Percentiles rank a stretch among this genome's conserved stretches.
Conservation (phyloP, 2,888 invertebrate species). For the Lasius fuliginosus region DNA sequence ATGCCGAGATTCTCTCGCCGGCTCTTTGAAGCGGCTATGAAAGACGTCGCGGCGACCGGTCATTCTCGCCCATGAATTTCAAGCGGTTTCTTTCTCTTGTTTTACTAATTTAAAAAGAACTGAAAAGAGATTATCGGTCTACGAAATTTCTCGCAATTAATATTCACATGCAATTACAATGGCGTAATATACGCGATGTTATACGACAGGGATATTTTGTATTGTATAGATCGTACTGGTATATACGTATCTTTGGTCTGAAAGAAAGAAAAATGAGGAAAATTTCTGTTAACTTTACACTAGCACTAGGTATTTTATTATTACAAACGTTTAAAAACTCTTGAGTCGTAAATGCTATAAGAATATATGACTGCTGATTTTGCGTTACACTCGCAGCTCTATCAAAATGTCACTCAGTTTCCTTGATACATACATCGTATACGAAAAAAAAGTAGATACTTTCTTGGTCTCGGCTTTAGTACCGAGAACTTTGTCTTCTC, state of each 20-base stretch:
- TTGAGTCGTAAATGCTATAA: background rate
- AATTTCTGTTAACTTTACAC: background rate
- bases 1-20: conserved; percentile 48
- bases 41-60: conserved; percentile 26
- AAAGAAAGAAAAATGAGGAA: background rate
- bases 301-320: background rate
- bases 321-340: background rate
- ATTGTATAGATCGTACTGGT: background rate
- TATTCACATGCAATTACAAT: background rate
- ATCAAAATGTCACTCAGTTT: conserved; percentile 15
- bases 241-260: background rate
- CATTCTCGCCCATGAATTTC: conserved; percentile 40
- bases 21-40: conserved; percentile 43
- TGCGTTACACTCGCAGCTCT: background rate
- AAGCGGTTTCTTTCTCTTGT: conserved; percentile 1
- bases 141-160: conserved; percentile 9
- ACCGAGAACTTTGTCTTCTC: conserved; percentile 25
- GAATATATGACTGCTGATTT: conserved; percentile 18
- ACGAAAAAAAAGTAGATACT: conserved; percentile 14
- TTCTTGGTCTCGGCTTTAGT: conserved; percentile 18
- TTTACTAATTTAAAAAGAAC: background rate
- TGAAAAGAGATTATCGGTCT: background rate
- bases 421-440: background rate
- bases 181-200: background rate
- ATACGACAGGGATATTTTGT: background rate